Evolutionary conservation across 2,888 invertebrate species (phyloP), one percentile per base, ranked within the genome.

Genomic region (Hoplodrina ambigua): DNA sequence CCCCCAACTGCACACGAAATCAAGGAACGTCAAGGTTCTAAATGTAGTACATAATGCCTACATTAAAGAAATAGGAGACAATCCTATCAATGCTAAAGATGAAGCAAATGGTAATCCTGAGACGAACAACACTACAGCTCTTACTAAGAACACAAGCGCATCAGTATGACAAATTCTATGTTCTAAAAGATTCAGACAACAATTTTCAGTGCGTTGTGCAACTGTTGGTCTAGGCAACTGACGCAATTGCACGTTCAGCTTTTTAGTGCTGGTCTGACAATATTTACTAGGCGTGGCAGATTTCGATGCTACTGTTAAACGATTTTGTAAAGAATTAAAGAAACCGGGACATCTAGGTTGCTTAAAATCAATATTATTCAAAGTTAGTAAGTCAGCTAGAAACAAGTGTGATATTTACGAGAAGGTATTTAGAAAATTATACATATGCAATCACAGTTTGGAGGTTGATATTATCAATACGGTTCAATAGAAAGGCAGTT

Each of bases 251-350:
- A 64, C 75, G 61, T 65, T 69, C 46, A 80, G 75, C 75, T 83
- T 81, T 72, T 87, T 81, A 86, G 83, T 86, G 70, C 82, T 87
- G 84, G 81, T 72, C 72, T 81, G 82, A 74, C 85, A 85, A 76
- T 86, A 81, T 85, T 82, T 81, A 77, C 80, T 71, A 77, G 75
- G 75, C 57, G 78, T 76, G 65, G 71, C 71, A 52, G 69, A 81
- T 83, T 85, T 80, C 73, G 78, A 82, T 81, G 82, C 75, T 69
- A 80, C 78, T 80, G 79, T 75, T 79, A 72, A 80, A 85, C 20
- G 62, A 76, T 84, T 84, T 80, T 69, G 78, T 68, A 82, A 85
- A 78, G 57, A 49, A 59, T 65, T 74, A 65, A 62, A 61, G 59
- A 70, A 80, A 74, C 10, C 54, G 25, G 19, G 44, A 67, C 52